Evolutionary conservation across 2,888 invertebrate genomes (phyloP).

Genomic region (Drosophila tripunctata): DNA sequence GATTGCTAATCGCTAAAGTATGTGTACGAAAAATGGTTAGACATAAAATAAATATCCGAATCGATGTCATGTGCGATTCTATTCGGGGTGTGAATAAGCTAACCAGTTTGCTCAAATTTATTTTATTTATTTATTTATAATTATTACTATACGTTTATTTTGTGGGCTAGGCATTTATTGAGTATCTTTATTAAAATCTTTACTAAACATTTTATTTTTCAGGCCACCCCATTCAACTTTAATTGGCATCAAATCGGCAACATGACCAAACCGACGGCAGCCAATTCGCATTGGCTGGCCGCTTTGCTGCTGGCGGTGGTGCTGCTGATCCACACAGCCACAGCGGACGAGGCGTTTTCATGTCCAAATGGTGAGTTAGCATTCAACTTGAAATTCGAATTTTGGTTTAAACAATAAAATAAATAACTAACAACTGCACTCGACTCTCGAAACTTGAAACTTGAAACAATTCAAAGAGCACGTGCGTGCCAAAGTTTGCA

Average conservation of each 20-base stretch:
- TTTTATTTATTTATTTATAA: conserved; percentile 9
- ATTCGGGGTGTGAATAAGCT: conserved; percentile 50
- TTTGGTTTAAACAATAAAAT: conserved; percentile 18
- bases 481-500: conserved; percentile 58
- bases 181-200: conserved; percentile 25
- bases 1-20: conserved; percentile 35
- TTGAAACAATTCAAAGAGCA: conserved; percentile 35
- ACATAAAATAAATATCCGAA: conserved; percentile 28
- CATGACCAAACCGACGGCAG: conserved; percentile 84
- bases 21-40: conserved; percentile 27
- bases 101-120: conserved; percentile 44
- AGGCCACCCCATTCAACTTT: conserved; percentile 58
- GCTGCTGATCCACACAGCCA: conserved; percentile 52
- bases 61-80: conserved; percentile 40
- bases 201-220: conserved; percentile 44
- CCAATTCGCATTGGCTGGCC: conserved; percentile 84
- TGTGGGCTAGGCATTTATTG: conserved; percentile 3
- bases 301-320: conserved; percentile 77
- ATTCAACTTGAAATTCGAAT: conserved; percentile 53
- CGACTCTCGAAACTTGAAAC: background rate
- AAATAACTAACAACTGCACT: conserved; percentile 30
- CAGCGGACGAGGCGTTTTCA: conserved; percentile 83
- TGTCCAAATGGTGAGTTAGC: conserved; percentile 84
- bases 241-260: conserved; percentile 72
- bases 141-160: conserved; percentile 5